Percentiles rank a stretch among this genome's conserved stretches.
Evolutionary conservation across 2,888 invertebrate species (phyloP).

Genomic region (Eudasyphora cyanicolor): DNA sequence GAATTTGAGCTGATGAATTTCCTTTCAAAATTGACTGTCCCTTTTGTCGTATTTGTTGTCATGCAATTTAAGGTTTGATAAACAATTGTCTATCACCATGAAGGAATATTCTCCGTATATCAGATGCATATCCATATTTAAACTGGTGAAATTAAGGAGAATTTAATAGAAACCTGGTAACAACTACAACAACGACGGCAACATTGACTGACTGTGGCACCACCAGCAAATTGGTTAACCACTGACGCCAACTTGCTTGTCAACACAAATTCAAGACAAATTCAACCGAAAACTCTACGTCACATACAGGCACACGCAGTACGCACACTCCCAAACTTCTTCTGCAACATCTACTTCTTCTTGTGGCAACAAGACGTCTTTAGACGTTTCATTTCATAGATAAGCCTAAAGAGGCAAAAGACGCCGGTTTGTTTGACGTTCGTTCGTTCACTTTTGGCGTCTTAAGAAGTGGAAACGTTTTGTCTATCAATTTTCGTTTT

Average conservation of each 20-base stretch:
- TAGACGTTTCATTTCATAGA: slow-evolving; percentile 21
- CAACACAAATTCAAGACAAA: slow-evolving; percentile 63
- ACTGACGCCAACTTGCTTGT: slow-evolving; percentile 64
- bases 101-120: slow-evolving; percentile 16
- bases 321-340: not conserved
- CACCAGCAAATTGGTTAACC: slow-evolving; percentile 57
- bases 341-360: not conserved
- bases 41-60: not conserved
- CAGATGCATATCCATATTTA: slow-evolving; percentile 55
- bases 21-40: not conserved
- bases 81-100: not conserved
- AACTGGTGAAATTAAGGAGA: not conserved
- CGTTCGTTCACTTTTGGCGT: not conserved
- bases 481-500: too few relatives aligned
- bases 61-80: not conserved
- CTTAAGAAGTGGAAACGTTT: slow-evolving; percentile 29
- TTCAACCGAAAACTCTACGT: slow-evolving; percentile 31
- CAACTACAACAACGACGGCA: slow-evolving; percentile 21
- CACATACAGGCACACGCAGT: not conserved
- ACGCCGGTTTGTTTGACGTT: not conserved
- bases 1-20: too few relatives aligned
- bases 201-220: not conserved
- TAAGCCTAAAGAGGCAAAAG: not conserved
- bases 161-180: slow-evolving; percentile 27
- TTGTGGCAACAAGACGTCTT: slow-evolving; percentile 33